Evolutionary conservation across 2,888 invertebrate species (phyloP), one percentile per base, ranked within the genome.

Genomic region (Colletes collaris): DNA sequence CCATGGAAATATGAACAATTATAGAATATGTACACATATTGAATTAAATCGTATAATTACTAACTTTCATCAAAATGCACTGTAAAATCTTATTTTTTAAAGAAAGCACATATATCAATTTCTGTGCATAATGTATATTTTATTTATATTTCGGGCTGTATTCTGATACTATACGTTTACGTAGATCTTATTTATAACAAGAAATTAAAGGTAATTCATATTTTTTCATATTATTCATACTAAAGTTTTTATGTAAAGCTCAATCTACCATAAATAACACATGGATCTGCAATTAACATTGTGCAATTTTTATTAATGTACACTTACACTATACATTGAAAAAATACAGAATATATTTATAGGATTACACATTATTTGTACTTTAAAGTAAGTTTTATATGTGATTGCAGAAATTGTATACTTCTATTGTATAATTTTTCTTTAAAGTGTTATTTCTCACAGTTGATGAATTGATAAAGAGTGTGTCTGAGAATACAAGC

Each of bases 251-350:
- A 60, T 78, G 69, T 59, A 73, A 59, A 79, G 64, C 44, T 77
- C 60, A 66, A 79, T 11, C 37, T 71, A 59, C 44, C 58, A 35
- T 63, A 56, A 68, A 50, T 19, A 52, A 50, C 46, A 53, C 44
- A 53, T 6, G 35, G 50, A 44, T 59, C 8, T 62, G 27, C 64
- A 65, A 79, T 64, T 59, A 71, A 63, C 19, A 27, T 46, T 52
- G 68, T 68, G 80, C 79, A 80, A 80, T 80, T 79, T 62, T 79
- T 27, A 53, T 73, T 52, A 27, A 80, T 49, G 40, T 53, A 16
- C 8, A 76, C 46, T 37, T 65, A 75, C 50, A 70, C 53, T 40
- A 13, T 52, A 71, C 37, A 55, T 75, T 65, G 13, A 35, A 58
- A 10, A 56, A 50, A 10, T 53, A 46, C 56, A 67, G 40, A 52